Percentiles rank a stretch among this genome's conserved stretches.
phyloP scores from a whole-genome alignment of 2,113 vertebrate species.

The Leiothrix lutea region DNA sequence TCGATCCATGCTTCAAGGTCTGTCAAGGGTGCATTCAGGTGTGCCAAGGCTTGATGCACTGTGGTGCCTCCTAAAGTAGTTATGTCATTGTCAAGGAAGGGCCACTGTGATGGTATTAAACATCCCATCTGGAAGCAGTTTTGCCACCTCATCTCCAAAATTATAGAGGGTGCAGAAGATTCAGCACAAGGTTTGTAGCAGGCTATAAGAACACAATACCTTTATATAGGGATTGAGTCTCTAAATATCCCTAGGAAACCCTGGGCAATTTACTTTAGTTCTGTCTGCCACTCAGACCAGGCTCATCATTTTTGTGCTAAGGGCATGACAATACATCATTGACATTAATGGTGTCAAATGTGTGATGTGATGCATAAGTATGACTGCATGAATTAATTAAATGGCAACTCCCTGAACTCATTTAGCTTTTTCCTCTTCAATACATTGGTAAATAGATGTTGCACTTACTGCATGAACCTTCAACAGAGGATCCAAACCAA shows the following conservation, averaged over 20 bases:
- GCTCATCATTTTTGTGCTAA: background rate
- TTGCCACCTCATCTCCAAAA: background rate
- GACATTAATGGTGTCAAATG: background rate
- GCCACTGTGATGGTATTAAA: background rate
- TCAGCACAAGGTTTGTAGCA: background rate
- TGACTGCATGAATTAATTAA: background rate
- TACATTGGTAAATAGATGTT: background rate
- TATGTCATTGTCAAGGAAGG: background rate
- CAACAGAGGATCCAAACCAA: background rate
- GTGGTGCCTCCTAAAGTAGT: conserved; percentile 5
- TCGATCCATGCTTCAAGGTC: conserved; percentile 34
- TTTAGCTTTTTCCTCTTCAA: background rate
- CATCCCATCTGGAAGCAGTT: background rate
- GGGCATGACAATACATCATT: background rate
- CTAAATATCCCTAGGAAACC: background rate
- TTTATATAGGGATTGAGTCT: background rate
- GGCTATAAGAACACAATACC: background rate
- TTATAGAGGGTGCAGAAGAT: background rate
- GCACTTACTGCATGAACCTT: background rate
- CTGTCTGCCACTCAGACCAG: background rate
- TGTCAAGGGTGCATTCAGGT: conserved; percentile 23
- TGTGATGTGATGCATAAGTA: background rate
- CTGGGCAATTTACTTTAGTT: background rate
- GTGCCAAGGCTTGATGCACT: background rate
- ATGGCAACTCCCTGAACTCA: background rate